Evolutionary conservation across 2,797 vertebrate species (phyloP).

Genomic region (Brachyalestes nurse): DNA sequence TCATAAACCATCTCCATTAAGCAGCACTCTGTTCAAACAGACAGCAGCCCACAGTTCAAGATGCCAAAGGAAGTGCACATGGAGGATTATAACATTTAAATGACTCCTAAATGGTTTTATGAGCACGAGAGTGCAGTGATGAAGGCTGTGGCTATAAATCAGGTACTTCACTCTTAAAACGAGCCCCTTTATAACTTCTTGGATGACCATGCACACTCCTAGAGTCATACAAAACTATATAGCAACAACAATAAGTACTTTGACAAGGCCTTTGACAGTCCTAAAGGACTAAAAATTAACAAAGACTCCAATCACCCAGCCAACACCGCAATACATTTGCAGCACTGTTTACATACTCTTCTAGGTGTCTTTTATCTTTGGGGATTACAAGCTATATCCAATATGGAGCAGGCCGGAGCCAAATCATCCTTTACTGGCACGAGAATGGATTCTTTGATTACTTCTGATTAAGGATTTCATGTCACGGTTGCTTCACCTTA

Average conservation of each 20-base stretch:
- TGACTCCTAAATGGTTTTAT: conserved; percentile 66
- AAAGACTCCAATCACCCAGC: too few relatives aligned
- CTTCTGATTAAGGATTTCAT: too few relatives aligned
- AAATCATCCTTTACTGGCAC: too few relatives aligned
- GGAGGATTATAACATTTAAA: conserved; percentile 64
- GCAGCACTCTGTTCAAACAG: conserved; percentile 67
- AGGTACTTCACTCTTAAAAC: not conserved
- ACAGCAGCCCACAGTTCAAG: conserved; percentile 55
- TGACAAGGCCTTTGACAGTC: too few relatives aligned
- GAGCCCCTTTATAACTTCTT: not conserved
- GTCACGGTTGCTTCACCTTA: too few relatives aligned
- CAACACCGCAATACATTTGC: too few relatives aligned
- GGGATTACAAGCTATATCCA: too few relatives aligned
- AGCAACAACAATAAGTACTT: conserved; percentile 3
- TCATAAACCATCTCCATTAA: conserved; percentile 80
- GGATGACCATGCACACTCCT: not conserved
- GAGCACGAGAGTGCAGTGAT: conserved; percentile 30
- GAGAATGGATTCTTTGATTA: too few relatives aligned
- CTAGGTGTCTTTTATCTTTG: too few relatives aligned
- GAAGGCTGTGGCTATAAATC: conserved; percentile 21
- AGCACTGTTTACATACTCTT: too few relatives aligned
- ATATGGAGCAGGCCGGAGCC: too few relatives aligned
- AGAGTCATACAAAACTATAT: conserved; percentile 29
- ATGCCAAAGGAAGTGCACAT: conserved; percentile 62
- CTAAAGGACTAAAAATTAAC: too few relatives aligned